Percentiles rank a stretch among this genome's conserved stretches.
These are phyloP conservation scores for Pica pica DNA, from an alignment of 2,113 vertebrate genomes.

Conservation along the genomic window DNA sequence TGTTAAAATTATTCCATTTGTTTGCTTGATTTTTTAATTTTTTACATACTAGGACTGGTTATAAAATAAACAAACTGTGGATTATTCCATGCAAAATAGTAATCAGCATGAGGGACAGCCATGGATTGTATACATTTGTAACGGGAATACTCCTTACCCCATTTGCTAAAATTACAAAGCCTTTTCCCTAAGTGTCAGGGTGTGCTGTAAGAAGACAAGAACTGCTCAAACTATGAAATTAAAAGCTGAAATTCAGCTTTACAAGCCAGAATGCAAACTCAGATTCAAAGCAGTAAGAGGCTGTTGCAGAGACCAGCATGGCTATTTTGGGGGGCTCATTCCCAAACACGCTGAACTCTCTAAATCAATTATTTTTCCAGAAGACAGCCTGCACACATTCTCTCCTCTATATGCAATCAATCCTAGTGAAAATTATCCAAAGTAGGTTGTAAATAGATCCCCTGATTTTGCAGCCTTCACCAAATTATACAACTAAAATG, in stretches of 20 bases:
- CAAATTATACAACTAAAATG: not conserved
- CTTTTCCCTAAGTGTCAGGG: constrained; percentile 25
- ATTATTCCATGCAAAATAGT: constrained; percentile 4
- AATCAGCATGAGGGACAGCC: not conserved
- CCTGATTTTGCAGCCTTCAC: not conserved
- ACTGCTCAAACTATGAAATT: not conserved
- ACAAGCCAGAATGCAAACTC: not conserved
- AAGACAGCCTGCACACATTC: not conserved
- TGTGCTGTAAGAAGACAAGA: constrained; percentile 1
- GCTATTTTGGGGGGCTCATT: not conserved
- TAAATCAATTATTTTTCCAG: not conserved
- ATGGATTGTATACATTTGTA: not conserved
- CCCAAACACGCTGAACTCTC: not conserved
- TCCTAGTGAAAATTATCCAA: not conserved
- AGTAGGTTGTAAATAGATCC: not conserved
- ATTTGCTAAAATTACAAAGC: not conserved
- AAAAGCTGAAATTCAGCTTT: not conserved
- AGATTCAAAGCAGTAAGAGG: not conserved
- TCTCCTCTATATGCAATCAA: not conserved
- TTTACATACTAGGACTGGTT: not conserved
- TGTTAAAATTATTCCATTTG: not conserved
- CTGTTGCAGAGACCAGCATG: not conserved
- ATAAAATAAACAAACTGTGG: constrained; percentile 3
- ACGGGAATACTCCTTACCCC: not conserved
- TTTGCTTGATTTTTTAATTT: not conserved